Evolutionary conservation across 2,888 invertebrate species (phyloP), one percentile per base, ranked within the genome.

Genomic region (Drosophila trichaetosa): DNA sequence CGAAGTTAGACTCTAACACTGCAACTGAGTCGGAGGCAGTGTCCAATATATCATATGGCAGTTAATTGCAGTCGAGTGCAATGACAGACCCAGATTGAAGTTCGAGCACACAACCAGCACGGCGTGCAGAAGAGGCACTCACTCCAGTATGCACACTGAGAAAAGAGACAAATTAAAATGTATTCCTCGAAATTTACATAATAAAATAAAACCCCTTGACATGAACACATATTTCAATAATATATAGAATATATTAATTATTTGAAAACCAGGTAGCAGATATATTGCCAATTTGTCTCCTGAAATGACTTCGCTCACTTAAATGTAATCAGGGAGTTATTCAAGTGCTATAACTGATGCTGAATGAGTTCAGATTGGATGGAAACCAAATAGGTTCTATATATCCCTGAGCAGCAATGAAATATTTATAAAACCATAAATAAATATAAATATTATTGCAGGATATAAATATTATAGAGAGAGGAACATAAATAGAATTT

Each of bases 381-480:
- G 31, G 31, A 31, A 31, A 31, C 31, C 31, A 31, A 31, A 31
- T 31, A 31, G 10, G 31, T 31, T 31, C 10, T 31, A 31, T 10
- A 10, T 31, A 31, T 40, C 18, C 4, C n/a, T 4, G 1, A 40
- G n/a, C 40, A 40, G 7, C 18, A 40, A 40, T 40, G 8, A 40
- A n/a, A 40, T 40, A 8, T 5, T 7, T 93, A 97, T 98, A 57
- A 57, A 13, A 10, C 1, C 31, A 2, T 31, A 8, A 31, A 31
- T 31, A 52, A n/a, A 21, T 33, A 53, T 21, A 13, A 8, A 33
- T 21, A 8, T 13, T 4, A 24, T 40, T 40, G 10, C n/a, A n/a
- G n/a, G n/a, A 21, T 33, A 53, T 21, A 13, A 8, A 33, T 21
- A 8, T 13, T 4, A 24, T 11, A 2, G 11, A 42, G 11, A 11